Evolutionary conservation across 2,797 vertebrate species (phyloP).

Genomic region (Mus minutoides): DNA sequence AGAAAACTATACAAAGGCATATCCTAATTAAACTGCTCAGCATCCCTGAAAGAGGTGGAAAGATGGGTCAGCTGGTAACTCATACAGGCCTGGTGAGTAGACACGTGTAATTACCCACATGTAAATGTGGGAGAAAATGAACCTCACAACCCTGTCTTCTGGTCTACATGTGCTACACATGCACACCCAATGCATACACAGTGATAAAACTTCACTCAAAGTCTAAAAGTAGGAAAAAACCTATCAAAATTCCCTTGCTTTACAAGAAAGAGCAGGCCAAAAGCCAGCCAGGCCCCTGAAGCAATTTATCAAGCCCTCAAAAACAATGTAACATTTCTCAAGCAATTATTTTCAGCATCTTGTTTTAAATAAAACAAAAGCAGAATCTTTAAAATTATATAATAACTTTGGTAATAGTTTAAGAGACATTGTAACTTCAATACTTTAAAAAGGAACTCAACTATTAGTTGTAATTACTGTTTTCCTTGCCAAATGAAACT

Average conservation of each 20-base stretch:
- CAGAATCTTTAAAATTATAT: slow-evolving; percentile 28
- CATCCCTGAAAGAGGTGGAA: background rate
- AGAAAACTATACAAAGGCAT: slow-evolving; percentile 26
- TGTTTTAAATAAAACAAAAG: slow-evolving; percentile 58
- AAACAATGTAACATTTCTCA: background rate
- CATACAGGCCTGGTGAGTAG: background rate
- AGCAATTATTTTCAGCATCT: slow-evolving; percentile 30
- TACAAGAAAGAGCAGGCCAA: background rate
- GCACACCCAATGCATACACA: background rate
- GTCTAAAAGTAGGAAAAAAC: slow-evolving; percentile 5
- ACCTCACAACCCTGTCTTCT: background rate
- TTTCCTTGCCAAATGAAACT: slow-evolving; percentile 53
- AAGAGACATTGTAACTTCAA: slow-evolving; percentile 27
- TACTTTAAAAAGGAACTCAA: slow-evolving; percentile 35
- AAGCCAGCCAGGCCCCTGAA: background rate
- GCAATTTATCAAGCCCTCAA: background rate
- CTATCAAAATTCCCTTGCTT: slow-evolving; percentile 10
- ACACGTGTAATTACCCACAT: background rate
- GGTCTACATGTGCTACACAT: background rate
- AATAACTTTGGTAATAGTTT: slow-evolving; percentile 22
- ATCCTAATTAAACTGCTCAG: background rate
- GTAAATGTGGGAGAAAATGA: slow-evolving; percentile 7
- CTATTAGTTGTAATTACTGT: slow-evolving; percentile 27
- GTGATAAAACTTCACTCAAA: background rate
- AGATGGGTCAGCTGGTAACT: background rate